Conservation (phyloP, 2,888 invertebrate genomes). For the Nezara viridula region DNA sequence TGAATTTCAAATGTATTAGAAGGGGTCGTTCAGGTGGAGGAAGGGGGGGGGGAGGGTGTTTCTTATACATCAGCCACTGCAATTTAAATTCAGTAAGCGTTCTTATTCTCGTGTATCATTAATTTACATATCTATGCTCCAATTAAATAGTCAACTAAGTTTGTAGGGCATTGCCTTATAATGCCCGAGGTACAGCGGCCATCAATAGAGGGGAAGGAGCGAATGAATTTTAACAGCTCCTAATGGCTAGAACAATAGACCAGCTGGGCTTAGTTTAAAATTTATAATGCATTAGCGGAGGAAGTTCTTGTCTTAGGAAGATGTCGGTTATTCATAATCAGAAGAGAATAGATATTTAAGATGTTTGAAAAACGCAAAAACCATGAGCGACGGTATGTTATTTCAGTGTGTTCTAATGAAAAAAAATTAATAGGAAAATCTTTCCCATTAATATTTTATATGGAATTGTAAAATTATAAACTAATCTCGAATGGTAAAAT, state of each 20-base stretch:
- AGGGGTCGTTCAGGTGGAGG: conserved; percentile 6
- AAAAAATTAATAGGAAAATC: too few relatives aligned
- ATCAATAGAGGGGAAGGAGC: background rate
- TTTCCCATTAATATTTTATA: too few relatives aligned
- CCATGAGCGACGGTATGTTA: too few relatives aligned
- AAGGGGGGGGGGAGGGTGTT: background rate
- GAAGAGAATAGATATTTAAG: background rate
- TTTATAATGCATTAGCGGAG: conserved; percentile 4
- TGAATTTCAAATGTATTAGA: conserved; percentile 51
- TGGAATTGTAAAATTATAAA: too few relatives aligned
- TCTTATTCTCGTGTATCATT: conserved; percentile 27
- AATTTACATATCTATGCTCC: conserved; percentile 35
- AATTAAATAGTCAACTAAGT: conserved; percentile 13
- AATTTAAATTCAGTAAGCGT: conserved; percentile 41
- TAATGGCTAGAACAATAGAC: conserved; percentile 34
- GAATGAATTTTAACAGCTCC: conserved; percentile 21
- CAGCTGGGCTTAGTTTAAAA: conserved; percentile 10
- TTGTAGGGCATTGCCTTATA: background rate
- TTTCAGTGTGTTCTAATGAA: too few relatives aligned
- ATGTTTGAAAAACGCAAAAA: background rate
- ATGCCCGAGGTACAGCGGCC: background rate
- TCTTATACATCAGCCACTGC: conserved; percentile 29
- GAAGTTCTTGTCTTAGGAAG: background rate
- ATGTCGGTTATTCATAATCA: background rate
- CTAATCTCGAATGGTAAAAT: too few relatives aligned